Percentiles rank a stretch among this genome's conserved stretches.
Conservation (phyloP, 2,113 vertebrate genomes). For the Prionailurus viverrinus region DNA sequence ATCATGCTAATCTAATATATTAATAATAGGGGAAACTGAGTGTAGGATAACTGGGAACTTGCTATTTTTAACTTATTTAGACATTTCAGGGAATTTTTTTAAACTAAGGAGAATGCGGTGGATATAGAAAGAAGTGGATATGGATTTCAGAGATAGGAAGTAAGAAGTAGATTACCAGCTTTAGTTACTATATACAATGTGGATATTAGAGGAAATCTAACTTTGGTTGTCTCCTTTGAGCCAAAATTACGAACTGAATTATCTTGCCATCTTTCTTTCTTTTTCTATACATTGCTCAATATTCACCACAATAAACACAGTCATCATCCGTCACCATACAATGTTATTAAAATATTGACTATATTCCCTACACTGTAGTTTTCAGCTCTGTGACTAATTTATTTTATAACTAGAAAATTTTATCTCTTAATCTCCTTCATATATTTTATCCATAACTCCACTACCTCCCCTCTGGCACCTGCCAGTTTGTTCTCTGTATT, state of each 20-base stretch:
- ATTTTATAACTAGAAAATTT: background rate
- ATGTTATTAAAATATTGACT: background rate
- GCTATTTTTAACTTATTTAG: background rate
- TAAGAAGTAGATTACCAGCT: background rate
- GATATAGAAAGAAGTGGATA: background rate
- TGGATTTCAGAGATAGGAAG: background rate
- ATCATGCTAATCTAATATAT: background rate
- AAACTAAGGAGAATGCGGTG: background rate
- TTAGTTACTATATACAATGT: background rate
- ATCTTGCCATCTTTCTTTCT: background rate
- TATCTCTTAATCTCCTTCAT: background rate
- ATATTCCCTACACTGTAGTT: background rate
- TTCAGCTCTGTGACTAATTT: background rate
- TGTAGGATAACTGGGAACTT: background rate
- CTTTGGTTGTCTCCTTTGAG: background rate
- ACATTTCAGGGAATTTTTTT: background rate
- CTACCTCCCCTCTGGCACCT: background rate
- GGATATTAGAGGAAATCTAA: background rate
- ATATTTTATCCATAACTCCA: background rate
- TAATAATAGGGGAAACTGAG: background rate
- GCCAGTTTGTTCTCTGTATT: background rate
- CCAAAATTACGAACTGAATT: background rate
- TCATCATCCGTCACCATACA: background rate
- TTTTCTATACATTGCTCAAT: background rate
- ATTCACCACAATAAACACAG: background rate